These are phyloP conservation scores for Apis florea DNA, from an alignment of 1,140 invertebrate species.

Conservation along the genomic window DNA sequence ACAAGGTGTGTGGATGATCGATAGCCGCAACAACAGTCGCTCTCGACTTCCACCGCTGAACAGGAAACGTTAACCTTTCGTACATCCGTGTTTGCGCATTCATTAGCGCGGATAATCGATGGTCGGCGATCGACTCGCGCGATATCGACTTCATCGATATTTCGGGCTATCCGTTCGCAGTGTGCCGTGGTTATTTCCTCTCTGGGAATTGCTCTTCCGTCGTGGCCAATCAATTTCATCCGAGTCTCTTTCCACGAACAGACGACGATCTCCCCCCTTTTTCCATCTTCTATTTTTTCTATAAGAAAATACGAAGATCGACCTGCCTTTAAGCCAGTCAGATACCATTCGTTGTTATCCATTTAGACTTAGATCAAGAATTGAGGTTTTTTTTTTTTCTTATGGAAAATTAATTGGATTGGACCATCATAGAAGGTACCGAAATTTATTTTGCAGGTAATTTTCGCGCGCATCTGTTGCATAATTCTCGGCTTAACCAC, in stretches of 20 bases:
- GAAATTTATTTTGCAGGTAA: too few species aligned
- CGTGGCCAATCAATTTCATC: not conserved
- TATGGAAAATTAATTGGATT: too few species aligned
- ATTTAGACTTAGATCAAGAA: too few species aligned
- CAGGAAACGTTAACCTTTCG: constrained; percentile 19
- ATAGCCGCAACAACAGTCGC: not conserved
- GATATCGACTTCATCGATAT: not conserved
- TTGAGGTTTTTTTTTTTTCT: too few species aligned
- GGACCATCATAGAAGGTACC: too few species aligned
- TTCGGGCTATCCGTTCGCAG: constrained; percentile 2
- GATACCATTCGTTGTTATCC: too few species aligned
- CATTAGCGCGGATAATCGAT: constrained; percentile 49
- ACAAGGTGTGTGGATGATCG: constrained; percentile 14
- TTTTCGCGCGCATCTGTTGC: too few species aligned
- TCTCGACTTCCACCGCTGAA: constrained; percentile 18
- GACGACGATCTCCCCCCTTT: too few species aligned
- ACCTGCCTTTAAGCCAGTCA: not conserved
- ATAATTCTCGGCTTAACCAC: too few species aligned
- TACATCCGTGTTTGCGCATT: constrained; percentile 26
- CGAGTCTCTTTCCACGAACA: not conserved
- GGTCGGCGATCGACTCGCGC: not conserved
- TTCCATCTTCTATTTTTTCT: not conserved
- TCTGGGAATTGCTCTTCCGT: not conserved
- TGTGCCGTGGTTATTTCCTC: constrained; percentile 5
- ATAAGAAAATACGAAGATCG: not conserved